Base-by-base conservation (phyloP, 1,140 invertebrate species). In the Drusus annulatus region DNA sequence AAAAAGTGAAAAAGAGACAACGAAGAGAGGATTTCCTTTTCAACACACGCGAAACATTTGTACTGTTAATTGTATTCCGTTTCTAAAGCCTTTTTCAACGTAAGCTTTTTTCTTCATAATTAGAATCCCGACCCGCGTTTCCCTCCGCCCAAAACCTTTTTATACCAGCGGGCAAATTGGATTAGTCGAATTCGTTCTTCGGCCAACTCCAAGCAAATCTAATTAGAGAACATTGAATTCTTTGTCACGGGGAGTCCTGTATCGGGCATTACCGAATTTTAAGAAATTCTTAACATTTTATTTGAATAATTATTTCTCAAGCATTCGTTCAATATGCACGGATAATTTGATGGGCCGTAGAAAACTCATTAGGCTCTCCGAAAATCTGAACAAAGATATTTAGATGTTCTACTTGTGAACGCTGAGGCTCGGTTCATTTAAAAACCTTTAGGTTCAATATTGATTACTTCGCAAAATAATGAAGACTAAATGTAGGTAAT, bases 191-290 rank as follows among this genome's bases (percentile, higher is more conserved):
- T 83, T 83, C 79, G 68, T 80, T 80, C 76, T 16, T 16, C 76
- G 75, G 56, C 79, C 76, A 83, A 83, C 71, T 83, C 80, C 78
- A 23, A 62, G 79, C 51, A 76, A 83, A 83, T 80, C 76, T 77
- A 83, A 83, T 83, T 83, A 83, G 79, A 75, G 68, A 79, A 80
- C 79, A 83, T 80, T 75, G 79, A 76, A 80, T 80, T 83, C 81
- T 83, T 80, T 73, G 81, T 78, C 81, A 83, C 79, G 75, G 68
- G 19, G 71, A 69, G 58, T 54, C 23, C 65, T 71, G 23, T 60
- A 58, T 75, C 28, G 52, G 45, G 25, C 71, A 50, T 73, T 75
- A 56, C 23, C 71, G 3, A 28, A 36, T 16, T 75, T 73, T 36
- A 19, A 31, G 16, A 75, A 36, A 56, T 51, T 51, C 68, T 71